phyloP scores from a whole-genome alignment of 2,888 invertebrate genomes.

The Pelosia muscerda region DNA sequence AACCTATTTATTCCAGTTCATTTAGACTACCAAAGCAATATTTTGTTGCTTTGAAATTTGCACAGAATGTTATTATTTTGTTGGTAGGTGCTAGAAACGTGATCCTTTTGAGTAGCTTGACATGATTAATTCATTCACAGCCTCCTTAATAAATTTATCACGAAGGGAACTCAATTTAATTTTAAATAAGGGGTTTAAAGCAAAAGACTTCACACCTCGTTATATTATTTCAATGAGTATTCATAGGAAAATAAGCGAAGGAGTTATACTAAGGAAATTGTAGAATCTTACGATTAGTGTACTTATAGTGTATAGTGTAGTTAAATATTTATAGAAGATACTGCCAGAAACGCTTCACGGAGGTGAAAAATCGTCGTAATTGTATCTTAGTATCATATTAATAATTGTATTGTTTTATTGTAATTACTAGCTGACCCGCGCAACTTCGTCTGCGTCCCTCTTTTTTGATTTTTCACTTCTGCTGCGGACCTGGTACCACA shows the following conservation, averaged over 20 bases:
- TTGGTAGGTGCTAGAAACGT: slow-evolving; percentile 26
- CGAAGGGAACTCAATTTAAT: slow-evolving; percentile 48
- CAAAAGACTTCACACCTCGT: slow-evolving; percentile 40
- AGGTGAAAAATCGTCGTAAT: too few relatives aligned
- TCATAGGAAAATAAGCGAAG: slow-evolving; percentile 15
- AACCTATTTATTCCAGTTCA: neutral
- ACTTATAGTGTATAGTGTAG: neutral
- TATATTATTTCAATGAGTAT: slow-evolving; percentile 42
- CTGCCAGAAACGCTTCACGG: too few relatives aligned
- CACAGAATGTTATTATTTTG: slow-evolving; percentile 41
- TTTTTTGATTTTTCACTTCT: too few relatives aligned
- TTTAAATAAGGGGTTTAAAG: slow-evolving; percentile 44
- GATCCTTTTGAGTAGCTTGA: slow-evolving; percentile 36
- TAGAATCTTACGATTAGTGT: slow-evolving; percentile 24
- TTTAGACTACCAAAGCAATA: slow-evolving; percentile 7
- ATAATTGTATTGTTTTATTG: too few relatives aligned
- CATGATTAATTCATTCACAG: slow-evolving; percentile 49
- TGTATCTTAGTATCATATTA: too few relatives aligned
- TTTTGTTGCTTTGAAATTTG: slow-evolving; percentile 20
- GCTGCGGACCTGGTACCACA: too few relatives aligned
- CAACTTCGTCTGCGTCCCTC: too few relatives aligned
- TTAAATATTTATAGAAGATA: too few relatives aligned
- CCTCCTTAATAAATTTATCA: slow-evolving; percentile 45
- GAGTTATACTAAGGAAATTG: slow-evolving; percentile 28
- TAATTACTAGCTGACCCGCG: too few relatives aligned